phyloP scores from a whole-genome alignment of 1,140 invertebrate genomes.

The Ridgeia piscesae region DNA sequence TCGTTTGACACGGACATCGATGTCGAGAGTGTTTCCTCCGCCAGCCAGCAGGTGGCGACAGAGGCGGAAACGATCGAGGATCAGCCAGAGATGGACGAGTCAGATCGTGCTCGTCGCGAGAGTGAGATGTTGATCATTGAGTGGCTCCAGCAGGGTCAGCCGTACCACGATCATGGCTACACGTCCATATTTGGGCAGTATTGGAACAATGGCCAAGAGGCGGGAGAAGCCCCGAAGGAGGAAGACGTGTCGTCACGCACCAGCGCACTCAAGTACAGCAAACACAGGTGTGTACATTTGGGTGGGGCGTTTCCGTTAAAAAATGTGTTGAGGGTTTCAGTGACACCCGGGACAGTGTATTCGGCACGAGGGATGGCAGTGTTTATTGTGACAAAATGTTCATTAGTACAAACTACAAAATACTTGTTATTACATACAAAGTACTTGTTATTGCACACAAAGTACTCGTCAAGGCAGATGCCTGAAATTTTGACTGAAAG shows the following conservation, averaged over 20 bases:
- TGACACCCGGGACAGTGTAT: too few relatives aligned
- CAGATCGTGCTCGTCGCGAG: conserved; percentile 31
- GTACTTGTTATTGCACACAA: too few relatives aligned
- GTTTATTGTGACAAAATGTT: too few relatives aligned
- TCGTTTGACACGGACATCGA: conserved; percentile 25
- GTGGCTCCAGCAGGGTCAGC: conserved; percentile 40
- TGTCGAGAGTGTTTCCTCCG: conserved; percentile 35
- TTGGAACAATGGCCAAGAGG: background rate
- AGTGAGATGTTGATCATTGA: conserved; percentile 48
- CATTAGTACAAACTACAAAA: too few relatives aligned
- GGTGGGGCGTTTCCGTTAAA: background rate
- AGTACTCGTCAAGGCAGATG: too few relatives aligned
- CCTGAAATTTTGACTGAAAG: too few relatives aligned
- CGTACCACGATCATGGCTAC: conserved; percentile 49
- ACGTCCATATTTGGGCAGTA: conserved; percentile 49
- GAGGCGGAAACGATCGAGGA: conserved; percentile 5
- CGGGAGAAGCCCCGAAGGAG: background rate
- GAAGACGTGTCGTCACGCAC: background rate
- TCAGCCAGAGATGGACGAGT: background rate
- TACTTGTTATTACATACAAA: too few relatives aligned
- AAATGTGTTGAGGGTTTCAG: too few relatives aligned
- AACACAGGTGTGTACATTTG: background rate
- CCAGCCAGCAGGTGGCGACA: conserved; percentile 30
- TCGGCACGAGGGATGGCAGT: too few relatives aligned
- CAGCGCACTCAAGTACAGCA: background rate